Conservation (phyloP, 2,113 vertebrate genomes). For the Anarhynchus alexandrinus region DNA sequence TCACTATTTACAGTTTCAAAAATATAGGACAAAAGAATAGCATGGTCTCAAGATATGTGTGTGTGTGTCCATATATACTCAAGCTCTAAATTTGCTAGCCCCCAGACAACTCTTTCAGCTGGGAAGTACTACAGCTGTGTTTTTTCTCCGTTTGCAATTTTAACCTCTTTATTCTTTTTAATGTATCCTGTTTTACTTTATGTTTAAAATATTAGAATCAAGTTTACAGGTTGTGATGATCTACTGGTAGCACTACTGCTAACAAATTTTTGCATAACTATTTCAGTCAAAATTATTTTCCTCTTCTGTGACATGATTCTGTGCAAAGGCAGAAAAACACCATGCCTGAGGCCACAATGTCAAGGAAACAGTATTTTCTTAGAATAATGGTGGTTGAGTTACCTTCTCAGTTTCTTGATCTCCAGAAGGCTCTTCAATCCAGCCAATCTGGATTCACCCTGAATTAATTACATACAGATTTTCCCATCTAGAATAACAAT, state of each 20-base stretch:
- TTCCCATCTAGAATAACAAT: neutral
- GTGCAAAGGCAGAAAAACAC: neutral
- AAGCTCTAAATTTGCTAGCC: neutral
- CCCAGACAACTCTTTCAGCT: neutral
- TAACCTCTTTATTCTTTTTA: neutral
- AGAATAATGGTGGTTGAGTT: neutral
- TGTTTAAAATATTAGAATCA: neutral
- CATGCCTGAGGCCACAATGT: neutral
- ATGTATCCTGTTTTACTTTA: neutral
- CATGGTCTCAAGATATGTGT: neutral
- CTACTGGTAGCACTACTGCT: neutral
- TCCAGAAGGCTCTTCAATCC: neutral
- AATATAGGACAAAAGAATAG: neutral
- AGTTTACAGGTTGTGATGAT: neutral
- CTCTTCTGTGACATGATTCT: neutral
- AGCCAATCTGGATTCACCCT: neutral
- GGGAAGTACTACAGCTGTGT: neutral
- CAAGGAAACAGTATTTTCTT: neutral
- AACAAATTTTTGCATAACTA: neutral
- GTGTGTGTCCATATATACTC: neutral
- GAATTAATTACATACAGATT: neutral
- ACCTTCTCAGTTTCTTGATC: neutral
- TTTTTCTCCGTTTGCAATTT: neutral
- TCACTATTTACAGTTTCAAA: neutral
- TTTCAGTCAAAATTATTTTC: neutral